These are phyloP conservation scores for Drosophila recens DNA, from an alignment of 2,888 invertebrate species.

Conservation along the genomic window DNA sequence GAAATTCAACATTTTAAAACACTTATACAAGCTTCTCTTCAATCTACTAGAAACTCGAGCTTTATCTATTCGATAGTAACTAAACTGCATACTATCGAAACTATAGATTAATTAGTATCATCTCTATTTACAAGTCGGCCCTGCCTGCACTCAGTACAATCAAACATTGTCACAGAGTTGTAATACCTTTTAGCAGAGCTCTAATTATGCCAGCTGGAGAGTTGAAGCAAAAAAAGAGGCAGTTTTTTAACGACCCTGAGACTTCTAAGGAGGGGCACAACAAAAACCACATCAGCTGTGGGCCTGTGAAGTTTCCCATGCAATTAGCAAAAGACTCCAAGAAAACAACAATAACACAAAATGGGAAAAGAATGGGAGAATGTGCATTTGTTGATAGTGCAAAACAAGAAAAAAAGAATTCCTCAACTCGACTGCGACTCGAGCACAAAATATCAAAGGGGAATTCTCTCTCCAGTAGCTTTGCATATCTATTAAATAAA, in stretches of 20 bases:
- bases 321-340: slow-evolving; percentile 53
- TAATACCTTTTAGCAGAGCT: slow-evolving; percentile 41
- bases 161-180: slow-evolving; percentile 43
- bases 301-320: slow-evolving; percentile 71
- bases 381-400: slow-evolving; percentile 55
- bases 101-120: not conserved
- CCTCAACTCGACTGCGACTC: not conserved
- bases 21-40: too few species aligned
- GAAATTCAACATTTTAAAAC: too few species aligned
- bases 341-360: slow-evolving; percentile 41
- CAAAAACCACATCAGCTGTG: slow-evolving; percentile 22
- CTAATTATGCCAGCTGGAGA: slow-evolving; percentile 48
- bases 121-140: not conserved
- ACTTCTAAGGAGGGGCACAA: slow-evolving; percentile 31
- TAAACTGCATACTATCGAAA: not conserved
- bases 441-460: slow-evolving; percentile 57
- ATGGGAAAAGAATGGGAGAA: slow-evolving; percentile 54
- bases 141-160: not conserved
- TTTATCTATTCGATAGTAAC: too few species aligned
- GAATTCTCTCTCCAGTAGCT: slow-evolving; percentile 32
- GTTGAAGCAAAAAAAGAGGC: slow-evolving; percentile 21
- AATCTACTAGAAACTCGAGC: too few species aligned
- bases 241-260: slow-evolving; percentile 48
- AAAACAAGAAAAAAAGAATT: slow-evolving; percentile 2
- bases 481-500: slow-evolving; percentile 60